Evolutionary conservation across 2,888 invertebrate species (phyloP), one percentile per base, ranked within the genome.

Genomic region (Boloria euphrosyne): DNA sequence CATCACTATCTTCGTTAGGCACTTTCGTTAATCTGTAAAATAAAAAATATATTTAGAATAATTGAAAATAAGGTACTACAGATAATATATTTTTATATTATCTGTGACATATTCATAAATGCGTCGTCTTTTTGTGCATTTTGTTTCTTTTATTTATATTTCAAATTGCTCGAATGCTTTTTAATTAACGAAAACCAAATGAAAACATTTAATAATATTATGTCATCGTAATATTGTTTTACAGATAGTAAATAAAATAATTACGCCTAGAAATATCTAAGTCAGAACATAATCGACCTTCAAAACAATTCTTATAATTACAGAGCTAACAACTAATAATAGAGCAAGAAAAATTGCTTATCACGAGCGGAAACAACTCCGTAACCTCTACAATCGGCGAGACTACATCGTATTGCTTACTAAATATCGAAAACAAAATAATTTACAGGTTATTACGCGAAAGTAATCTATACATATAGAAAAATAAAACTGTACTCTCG

Each of bases 1-100:
- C 90, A 83, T 84, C 78, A 82, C 81, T 82, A 76, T 74, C 70
- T 74, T 75, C 73, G 68, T 71, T 85, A 89, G 87, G 89, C 89
- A 90, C 86, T 80, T 75, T 81, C 77, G 79, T 65, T 71, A 75
- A 80, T 84, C 86, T 87, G 86, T 55, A 79, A 80, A 78, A 75
- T 63, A 79, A 79, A 76, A 69, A 27, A 38, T 59, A 27, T 44
- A 59, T 63, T 62, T 54, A 53, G 46, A 52, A 31, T 57, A 17
- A 13, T 14, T 5, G 27, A 0, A 47, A 44, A 47, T 22, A 43
- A 54, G 14, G 4, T 44, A 17, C 18, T 16, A 63, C 27, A 54
- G 22, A 22, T 22, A 22, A 22, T n/a, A 17, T 27, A 57, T 38
- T 13, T 51, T 18, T 53, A 53, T 38, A 31, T 31, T 16, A 13